Conservation (phyloP, 2,888 invertebrate species). For the Leptinotarsa haldemani region DNA sequence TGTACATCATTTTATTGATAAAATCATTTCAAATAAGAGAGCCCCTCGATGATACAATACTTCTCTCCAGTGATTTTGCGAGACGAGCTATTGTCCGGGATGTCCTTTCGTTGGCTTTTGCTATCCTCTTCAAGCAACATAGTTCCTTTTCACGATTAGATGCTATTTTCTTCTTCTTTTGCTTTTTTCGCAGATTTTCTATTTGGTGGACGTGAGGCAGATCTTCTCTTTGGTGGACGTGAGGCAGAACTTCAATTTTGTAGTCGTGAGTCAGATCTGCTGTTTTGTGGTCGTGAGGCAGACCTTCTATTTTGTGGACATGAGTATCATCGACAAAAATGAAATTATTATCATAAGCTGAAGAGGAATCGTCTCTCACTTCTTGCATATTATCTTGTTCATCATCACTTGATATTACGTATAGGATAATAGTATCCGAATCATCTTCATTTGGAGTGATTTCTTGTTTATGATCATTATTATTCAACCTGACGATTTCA, state of each 20-base stretch:
- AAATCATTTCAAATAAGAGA: no score
- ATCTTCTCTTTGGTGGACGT: no score
- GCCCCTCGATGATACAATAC: no score
- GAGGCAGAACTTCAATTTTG: background rate
- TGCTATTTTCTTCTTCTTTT: background rate
- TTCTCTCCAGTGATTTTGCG: background rate
- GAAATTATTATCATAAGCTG: background rate
- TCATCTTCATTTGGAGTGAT: background rate
- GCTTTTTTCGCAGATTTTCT: background rate
- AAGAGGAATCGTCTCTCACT: background rate
- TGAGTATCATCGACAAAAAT: background rate
- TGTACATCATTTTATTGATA: no score
- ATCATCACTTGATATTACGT: background rate
- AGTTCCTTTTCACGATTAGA: background rate
- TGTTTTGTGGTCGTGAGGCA: no score
- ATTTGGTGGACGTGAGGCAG: no score
- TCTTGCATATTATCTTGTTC: background rate
- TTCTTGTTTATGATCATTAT: background rate
- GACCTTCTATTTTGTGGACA: background rate
- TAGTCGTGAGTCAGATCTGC: background rate
- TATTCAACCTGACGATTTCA: background rate
- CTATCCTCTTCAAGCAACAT: background rate
- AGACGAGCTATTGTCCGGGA: background rate
- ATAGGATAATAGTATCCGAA: background rate
- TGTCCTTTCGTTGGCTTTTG: background rate